Evolutionary conservation across 2,888 invertebrate species (phyloP), one percentile per base, ranked within the genome.

Genomic region (Epistrophella euchroma): DNA sequence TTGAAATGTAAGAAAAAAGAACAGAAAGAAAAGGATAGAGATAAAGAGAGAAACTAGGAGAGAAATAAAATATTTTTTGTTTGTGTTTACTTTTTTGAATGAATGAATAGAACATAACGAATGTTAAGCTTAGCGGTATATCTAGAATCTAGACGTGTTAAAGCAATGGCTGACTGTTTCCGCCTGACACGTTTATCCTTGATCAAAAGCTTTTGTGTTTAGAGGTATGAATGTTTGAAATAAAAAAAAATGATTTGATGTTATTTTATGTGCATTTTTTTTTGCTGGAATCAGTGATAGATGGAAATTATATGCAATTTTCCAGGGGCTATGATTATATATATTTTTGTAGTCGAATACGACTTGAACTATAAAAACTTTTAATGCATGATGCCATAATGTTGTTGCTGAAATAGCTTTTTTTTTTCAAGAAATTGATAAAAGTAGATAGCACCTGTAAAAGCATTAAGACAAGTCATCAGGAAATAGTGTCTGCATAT

Each of bases 21-120:
- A 11, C 11, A 32, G 10, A 58, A 2, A 52, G 52, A 50, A 32
- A 9, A 55, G 43, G 11, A 40, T 10, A 22, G 45, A 62, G 17
- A n/a, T n/a, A n/a, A n/a, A 32, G 19, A 32, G 40, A 47, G 47
- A 28, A 28, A n/a, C 11, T 19, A 10, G 15, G 28, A 37, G 11
- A n/a, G 22, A 70, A 19, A 43, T 58, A n/a, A 76, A 66, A 37
- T 45, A 62, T 22, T 19, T 40, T 13, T 13, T 58, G 40, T 64
- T 45, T 17, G 19, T 47, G 10, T 62, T 43, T 43, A 6, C 25
- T 35, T 68, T 68, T 68, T 68, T 68, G 25, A 43, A 62, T 25
- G 62, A 64, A 66, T 83, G 82, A 82, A 82, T 77, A 22, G 79
- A 56, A 64, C 28, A 64, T 84, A 84, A 84, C 84, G 84, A 84